Conservation (phyloP, 37 sponge, comb jelly and placozoan genomes). For the Bolinopsis microptera region DNA sequence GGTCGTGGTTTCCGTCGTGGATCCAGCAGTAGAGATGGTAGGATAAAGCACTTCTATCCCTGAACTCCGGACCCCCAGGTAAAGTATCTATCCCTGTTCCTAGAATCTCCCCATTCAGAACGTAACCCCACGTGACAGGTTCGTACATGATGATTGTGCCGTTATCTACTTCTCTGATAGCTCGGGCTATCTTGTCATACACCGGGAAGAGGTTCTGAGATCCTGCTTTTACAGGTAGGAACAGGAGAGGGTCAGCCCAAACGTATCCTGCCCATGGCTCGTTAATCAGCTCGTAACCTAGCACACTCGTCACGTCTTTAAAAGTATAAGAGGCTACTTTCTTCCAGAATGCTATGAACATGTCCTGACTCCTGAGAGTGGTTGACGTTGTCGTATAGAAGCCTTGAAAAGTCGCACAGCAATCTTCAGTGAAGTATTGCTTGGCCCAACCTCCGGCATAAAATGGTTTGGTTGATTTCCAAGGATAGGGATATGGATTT, state of each 20-base stretch:
- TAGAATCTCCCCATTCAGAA: not conserved
- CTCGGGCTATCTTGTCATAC: conserved; percentile 76
- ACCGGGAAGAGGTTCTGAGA: conserved; percentile 72
- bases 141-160: conserved; percentile 1
- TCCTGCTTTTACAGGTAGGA: conserved; percentile 76
- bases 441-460: conserved; percentile 67
- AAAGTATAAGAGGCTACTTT: conserved; percentile 78
- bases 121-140: conserved; percentile 15
- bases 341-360: conserved; percentile 77
- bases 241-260: conserved; percentile 69
- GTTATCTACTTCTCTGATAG: conserved; percentile 71
- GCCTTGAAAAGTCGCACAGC: conserved; percentile 74
- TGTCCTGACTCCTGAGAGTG: conserved; percentile 68
- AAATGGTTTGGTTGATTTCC: not conserved
- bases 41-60: conserved; percentile 83
- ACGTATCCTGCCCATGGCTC: conserved; percentile 91
- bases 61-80: conserved; percentile 77
- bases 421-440: conserved; percentile 75
- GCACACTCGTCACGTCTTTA: conserved; percentile 69
- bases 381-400: conserved; percentile 76
- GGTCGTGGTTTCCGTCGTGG: not conserved
- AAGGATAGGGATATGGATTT: not conserved
- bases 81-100: conserved; percentile 80
- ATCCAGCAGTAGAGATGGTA: conserved; percentile 80
- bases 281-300: conserved; percentile 93